phyloP scores from a whole-genome alignment of 1,140 invertebrate genomes.

The Microvelia longipes region DNA sequence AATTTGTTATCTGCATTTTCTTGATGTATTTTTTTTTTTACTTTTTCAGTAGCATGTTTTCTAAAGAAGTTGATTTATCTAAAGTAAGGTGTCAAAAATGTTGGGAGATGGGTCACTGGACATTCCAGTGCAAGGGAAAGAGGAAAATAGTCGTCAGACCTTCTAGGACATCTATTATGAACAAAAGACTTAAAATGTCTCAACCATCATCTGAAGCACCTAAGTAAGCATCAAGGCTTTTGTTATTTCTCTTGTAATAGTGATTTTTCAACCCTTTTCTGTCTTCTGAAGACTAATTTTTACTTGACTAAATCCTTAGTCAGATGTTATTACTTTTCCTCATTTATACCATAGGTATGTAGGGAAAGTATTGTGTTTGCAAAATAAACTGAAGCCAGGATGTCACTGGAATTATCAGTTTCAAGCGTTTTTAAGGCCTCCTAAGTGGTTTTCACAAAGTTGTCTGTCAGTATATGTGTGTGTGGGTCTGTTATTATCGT shows the following conservation, averaged over 20 bases:
- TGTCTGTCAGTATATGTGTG: too few relatives aligned
- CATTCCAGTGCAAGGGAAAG: constrained; percentile 24
- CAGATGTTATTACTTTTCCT: neutral
- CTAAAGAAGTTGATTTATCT: constrained; percentile 10
- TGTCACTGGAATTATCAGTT: neutral
- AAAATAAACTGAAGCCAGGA: neutral
- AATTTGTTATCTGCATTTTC: too few relatives aligned
- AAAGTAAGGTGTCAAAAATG: constrained; percentile 22
- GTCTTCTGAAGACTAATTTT: neutral
- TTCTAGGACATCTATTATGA: constrained; percentile 17
- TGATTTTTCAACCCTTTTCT: too few relatives aligned
- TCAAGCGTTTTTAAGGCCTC: too few relatives aligned
- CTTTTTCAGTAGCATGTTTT: neutral
- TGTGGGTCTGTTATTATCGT: too few relatives aligned
- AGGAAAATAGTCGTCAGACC: constrained; percentile 20
- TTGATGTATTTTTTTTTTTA: neutral
- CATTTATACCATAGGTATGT: neutral
- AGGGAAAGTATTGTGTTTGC: neutral
- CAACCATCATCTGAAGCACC: neutral
- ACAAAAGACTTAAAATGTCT: constrained; percentile 15
- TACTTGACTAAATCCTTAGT: neutral
- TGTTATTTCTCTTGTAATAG: neutral
- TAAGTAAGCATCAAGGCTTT: neutral
- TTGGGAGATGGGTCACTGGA: constrained; percentile 23
- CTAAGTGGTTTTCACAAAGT: too few relatives aligned